phyloP scores from a whole-genome alignment of 2,797 vertebrate species.

The Darevskia nairensis region DNA sequence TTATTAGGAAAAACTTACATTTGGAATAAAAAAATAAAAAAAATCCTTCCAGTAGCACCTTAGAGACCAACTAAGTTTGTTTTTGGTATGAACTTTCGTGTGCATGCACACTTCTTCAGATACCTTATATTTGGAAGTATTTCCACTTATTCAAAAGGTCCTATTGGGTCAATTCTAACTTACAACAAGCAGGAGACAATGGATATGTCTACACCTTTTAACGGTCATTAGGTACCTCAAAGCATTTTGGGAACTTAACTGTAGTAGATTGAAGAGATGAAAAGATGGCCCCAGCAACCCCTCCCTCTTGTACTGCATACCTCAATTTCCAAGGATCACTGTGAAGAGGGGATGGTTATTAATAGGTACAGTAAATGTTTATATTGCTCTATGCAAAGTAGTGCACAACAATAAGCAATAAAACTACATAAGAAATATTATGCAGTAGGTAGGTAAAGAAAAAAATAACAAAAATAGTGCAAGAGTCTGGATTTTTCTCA shows the following conservation, averaged over 20 bases:
- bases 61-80: no score
- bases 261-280: not conserved
- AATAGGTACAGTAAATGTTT: not conserved
- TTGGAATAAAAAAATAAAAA: not conserved
- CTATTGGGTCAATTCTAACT: not conserved
- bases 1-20: not conserved
- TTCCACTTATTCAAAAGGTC: not conserved
- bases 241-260: not conserved
- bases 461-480: no score
- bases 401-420: no score
- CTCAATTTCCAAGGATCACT: not conserved
- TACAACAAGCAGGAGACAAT: not conserved
- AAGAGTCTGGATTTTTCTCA: no score
- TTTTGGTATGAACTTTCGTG: no score
- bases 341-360: not conserved
- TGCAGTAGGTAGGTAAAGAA: no score
- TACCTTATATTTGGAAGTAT: not conserved
- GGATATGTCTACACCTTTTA: not conserved
- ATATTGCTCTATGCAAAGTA: no score
- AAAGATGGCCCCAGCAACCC: not conserved
- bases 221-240: not conserved
- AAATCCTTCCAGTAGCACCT: no score
- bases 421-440: no score
- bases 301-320: no score
- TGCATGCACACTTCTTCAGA: no score